Evolutionary conservation across 2,113 vertebrate genomes (phyloP).

Genomic region (Amblyopsis rosae): DNA sequence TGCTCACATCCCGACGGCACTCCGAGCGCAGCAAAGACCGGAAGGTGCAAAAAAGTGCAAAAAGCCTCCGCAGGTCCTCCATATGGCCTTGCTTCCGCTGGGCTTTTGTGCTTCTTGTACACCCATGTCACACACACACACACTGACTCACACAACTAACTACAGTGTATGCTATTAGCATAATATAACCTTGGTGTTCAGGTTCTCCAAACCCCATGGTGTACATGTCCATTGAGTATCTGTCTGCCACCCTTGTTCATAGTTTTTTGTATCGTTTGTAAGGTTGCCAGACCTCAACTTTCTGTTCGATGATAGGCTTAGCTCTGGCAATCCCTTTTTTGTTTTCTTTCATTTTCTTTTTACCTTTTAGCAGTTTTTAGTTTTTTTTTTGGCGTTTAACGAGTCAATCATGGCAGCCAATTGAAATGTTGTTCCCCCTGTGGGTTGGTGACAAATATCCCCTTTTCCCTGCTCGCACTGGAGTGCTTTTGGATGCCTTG

Average conservation of each 20-base stretch:
- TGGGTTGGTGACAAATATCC: conserved; percentile 52
- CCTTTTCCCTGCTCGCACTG: conserved; percentile 33
- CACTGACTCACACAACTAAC: not conserved
- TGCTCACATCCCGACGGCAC: conserved; percentile 43
- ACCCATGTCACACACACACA: conserved; percentile 6
- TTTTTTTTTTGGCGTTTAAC: conserved; percentile 24
- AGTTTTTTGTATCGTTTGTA: conserved; percentile 16
- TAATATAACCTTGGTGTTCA: not conserved
- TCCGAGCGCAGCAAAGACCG: conserved; percentile 47
- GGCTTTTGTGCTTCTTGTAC: not conserved
- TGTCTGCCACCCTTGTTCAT: not conserved
- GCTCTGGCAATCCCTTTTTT: not conserved
- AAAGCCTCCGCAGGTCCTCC: conserved; percentile 63
- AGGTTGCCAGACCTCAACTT: conserved; percentile 9
- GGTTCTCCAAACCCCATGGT: not conserved
- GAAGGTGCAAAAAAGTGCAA: conserved; percentile 67
- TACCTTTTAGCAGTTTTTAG: not conserved
- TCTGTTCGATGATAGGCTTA: conserved; percentile 20
- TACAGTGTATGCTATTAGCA: not conserved
- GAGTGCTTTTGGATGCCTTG: conserved; percentile 61
- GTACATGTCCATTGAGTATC: not conserved
- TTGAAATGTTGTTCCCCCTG: conserved; percentile 44
- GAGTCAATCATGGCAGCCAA: conserved; percentile 39
- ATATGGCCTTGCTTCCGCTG: conserved; percentile 39
- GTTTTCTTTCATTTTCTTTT: conserved; percentile 4